Conservation (phyloP, 2,797 vertebrate genomes). For the Poliocrania exsul region DNA sequence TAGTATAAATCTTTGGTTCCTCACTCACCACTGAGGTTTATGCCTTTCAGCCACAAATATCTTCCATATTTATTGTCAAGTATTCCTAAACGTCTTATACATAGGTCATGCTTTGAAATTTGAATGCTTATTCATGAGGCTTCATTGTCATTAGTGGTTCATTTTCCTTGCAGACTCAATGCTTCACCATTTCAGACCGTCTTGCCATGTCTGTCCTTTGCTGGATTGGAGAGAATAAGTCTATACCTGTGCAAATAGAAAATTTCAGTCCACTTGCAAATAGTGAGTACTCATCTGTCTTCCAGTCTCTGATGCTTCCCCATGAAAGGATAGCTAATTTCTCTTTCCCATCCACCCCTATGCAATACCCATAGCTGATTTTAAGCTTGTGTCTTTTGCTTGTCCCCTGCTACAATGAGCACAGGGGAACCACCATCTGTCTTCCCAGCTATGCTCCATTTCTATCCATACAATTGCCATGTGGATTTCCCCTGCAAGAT, state of each 20-base stretch:
- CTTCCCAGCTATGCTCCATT: not conserved
- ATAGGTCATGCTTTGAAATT: not conserved
- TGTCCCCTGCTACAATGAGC: not conserved
- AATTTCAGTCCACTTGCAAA: slow-evolving; percentile 57
- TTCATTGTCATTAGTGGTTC: not conserved
- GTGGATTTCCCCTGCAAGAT: not conserved
- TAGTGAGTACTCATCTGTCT: slow-evolving; percentile 62
- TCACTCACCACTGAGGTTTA: not conserved
- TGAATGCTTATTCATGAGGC: not conserved
- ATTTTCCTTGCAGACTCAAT: slow-evolving; percentile 51
- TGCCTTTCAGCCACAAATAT: not conserved
- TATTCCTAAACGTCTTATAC: not conserved
- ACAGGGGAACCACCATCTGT: not conserved
- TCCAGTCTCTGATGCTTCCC: not conserved
- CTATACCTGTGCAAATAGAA: not conserved
- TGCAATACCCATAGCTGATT: not conserved
- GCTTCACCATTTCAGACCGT: slow-evolving; percentile 19
- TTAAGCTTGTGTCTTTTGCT: not conserved
- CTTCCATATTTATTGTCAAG: not conserved
- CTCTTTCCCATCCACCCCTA: not conserved
- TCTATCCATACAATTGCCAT: not conserved
- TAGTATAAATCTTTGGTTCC: not conserved
- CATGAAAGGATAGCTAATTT: not conserved
- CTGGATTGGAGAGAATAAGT: not conserved
- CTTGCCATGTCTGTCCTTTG: slow-evolving; percentile 63